phyloP scores from a whole-genome alignment of 2,797 vertebrate genomes.

The Periophthalmus magnuspinnatus region DNA sequence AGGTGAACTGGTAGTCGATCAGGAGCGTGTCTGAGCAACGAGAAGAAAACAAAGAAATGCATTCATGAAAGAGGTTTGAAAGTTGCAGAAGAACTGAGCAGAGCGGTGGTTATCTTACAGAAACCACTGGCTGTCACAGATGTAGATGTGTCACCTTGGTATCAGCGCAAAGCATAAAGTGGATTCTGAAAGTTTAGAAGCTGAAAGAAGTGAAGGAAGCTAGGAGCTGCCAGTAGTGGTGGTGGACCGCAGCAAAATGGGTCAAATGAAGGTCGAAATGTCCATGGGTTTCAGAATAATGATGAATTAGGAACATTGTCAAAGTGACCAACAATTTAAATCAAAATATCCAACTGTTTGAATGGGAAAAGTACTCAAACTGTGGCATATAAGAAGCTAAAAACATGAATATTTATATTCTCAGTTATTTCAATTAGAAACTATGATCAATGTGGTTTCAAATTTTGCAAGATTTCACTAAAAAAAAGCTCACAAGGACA shows the following conservation, averaged over 20 bases:
- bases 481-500: no score
- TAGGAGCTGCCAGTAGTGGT: background rate
- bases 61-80: constrained; percentile 38
- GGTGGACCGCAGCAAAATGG: background rate
- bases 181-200: background rate
- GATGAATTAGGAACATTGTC: no score
- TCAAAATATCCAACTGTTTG: no score
- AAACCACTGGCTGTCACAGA: constrained; percentile 1
- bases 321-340: no score
- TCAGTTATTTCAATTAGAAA: no score
- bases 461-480: no score
- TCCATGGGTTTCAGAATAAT: background rate
- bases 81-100: constrained; percentile 35
- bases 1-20: constrained; percentile 99
- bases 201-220: background rate
- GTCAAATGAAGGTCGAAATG: background rate
- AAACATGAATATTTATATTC: background rate
- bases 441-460: no score
- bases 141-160: background rate
- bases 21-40: constrained; percentile 88
- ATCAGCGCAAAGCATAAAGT: constrained; percentile 2
- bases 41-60: constrained; percentile 16
- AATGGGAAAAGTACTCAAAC: no score
- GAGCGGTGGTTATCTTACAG: background rate
- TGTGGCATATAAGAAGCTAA: no score